Percentiles rank a stretch among this genome's conserved stretches.
Conservation (phyloP, 2,888 invertebrate species). For the Magallana nippona region DNA sequence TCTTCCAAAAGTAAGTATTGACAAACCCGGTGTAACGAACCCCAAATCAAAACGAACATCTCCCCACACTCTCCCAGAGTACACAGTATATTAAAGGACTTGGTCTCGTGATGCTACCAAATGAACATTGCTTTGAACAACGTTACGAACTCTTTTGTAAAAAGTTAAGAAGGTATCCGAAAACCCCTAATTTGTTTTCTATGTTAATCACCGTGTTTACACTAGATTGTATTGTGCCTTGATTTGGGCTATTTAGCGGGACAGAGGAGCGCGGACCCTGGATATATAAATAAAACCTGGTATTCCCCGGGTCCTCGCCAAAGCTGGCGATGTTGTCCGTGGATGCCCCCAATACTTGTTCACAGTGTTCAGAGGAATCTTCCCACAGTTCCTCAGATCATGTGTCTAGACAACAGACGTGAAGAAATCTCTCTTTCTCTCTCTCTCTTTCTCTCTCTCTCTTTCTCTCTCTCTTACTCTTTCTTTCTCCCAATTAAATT, state of each 20-base stretch:
- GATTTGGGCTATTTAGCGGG: slow-evolving; percentile 29
- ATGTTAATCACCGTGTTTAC: slow-evolving; percentile 35
- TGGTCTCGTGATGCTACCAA: not conserved
- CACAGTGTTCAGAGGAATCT: slow-evolving; percentile 4
- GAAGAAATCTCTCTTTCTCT: not conserved
- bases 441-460: not conserved
- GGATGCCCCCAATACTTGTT: slow-evolving; percentile 10
- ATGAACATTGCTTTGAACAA: not conserved
- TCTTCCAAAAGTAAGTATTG: too few species aligned
- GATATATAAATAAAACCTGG: slow-evolving; percentile 26
- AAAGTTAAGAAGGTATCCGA: slow-evolving; percentile 21
- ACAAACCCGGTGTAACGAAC: too few species aligned
- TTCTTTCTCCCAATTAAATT: not conserved
- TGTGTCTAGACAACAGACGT: slow-evolving; percentile 5
- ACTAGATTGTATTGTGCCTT: slow-evolving; percentile 32
- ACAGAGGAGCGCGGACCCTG: not conserved
- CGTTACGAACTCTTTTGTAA: slow-evolving; percentile 23
- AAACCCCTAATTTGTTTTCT: slow-evolving; percentile 35
- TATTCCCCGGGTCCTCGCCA: slow-evolving; percentile 8
- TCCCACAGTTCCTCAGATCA: not conserved
- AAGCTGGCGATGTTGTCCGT: slow-evolving; percentile 26
- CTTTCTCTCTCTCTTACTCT: not conserved
- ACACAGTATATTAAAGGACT: not conserved
- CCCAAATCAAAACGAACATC: not conserved
- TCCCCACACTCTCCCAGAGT: not conserved